Evolutionary conservation across 2,113 vertebrate species (phyloP).

Genomic region (Pteropus alecto): DNA sequence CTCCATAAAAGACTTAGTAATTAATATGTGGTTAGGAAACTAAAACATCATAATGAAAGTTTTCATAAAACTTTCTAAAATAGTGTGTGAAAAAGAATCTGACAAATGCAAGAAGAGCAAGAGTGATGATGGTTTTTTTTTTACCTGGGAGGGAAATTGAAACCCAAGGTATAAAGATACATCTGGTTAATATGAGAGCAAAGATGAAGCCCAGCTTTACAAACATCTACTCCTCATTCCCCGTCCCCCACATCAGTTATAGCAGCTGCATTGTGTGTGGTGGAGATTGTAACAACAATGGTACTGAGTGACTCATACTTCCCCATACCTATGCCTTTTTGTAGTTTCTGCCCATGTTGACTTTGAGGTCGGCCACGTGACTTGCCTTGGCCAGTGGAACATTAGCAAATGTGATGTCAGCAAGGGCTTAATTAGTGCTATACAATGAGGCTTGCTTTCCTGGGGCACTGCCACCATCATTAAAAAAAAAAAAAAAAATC

Average conservation of each 20-base stretch:
- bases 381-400: background rate
- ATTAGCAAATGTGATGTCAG: background rate
- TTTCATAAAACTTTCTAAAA: background rate
- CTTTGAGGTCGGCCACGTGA: background rate
- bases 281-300: background rate
- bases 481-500: too few relatives aligned
- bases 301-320: background rate
- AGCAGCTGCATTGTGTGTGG: too few relatives aligned
- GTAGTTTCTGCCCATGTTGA: background rate
- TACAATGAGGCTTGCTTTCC: background rate
- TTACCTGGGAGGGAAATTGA: background rate
- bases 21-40: background rate
- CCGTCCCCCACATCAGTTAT: background rate
- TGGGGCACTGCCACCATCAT: background rate
- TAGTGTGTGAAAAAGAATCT: background rate
- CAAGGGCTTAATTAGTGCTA: background rate
- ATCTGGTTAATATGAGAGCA: background rate
- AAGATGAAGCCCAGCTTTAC: background rate
- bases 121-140: too few relatives aligned
- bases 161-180: background rate
- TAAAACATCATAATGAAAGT: background rate
- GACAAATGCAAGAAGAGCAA: background rate
- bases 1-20: background rate
- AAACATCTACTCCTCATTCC: background rate
- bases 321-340: fast-evolving